Base-by-base conservation (phyloP, 2,797 vertebrate genomes). In the Pogoniulus pusillus region DNA sequence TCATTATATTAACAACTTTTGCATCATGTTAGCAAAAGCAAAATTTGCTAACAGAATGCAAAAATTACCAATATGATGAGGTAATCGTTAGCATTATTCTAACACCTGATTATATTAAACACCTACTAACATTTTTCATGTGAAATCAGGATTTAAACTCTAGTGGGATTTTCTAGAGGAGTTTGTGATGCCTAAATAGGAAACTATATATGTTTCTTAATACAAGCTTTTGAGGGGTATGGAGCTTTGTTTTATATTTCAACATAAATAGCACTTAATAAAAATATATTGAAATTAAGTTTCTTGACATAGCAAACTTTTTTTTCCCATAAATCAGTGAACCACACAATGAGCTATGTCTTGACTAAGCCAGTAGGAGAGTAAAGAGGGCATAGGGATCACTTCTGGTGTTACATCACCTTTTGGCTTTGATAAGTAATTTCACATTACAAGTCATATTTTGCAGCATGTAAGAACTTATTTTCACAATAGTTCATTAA, bases 1-100 rank as follows among this genome's bases (percentile, higher is more conserved):
- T 97, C 96, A 96, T 96, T 94, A 95, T 93, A 95, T 96, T 96
- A 97, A 96, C 96, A 97, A 97, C 96, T 97, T 97, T 97, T 95
- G 95, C 94, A 95, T 96, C 96, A 95, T 70, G 94, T 94, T 95
- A 93, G 95, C 95, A 96, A 96, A 96, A 95, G 91, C 94, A 95
- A 95, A 97, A 96, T 96, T 92, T 97, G 92, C 90, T 90, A 97
- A 94, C 94, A 93, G 93, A 97, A 96, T 94, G 91, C 95, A 95
- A 90, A 96, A 96, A 96, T 94, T 94, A 90, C 89, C 92, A 94
- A 91, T 90, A 82, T 91, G 89, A 96, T 95, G 95, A 95, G 90
- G 90, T 93, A 96, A 79, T 96, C 87, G 89, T 72, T 96, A 86
- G 96, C 89, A 90, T 93, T 96, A 91, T 96, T 95, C 93, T 93